phyloP scores from a whole-genome alignment of 2,113 vertebrate genomes.

The Pituophis catenifer region DNA sequence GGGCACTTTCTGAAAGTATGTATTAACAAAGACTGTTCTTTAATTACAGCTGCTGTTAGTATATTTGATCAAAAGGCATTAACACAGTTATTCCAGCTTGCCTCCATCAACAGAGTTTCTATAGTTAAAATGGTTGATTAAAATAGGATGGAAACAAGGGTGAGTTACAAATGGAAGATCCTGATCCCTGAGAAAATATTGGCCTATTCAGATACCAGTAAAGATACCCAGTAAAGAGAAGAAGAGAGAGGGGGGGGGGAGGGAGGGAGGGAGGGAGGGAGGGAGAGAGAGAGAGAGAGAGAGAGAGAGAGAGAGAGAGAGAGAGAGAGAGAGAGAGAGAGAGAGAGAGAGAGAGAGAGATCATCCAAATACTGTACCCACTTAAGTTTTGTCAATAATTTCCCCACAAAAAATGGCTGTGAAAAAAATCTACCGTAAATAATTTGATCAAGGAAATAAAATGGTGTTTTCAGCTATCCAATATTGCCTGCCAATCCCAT shows the following conservation, averaged over 20 bases:
- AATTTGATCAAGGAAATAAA: background rate
- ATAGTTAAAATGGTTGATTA: background rate
- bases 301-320: background rate
- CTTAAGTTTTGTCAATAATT: background rate
- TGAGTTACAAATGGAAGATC: background rate
- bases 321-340: background rate
- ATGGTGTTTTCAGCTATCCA: background rate
- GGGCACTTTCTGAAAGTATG: background rate
- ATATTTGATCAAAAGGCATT: background rate
- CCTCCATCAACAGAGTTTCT: background rate
- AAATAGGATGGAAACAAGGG: background rate
- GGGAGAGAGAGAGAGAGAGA: background rate
- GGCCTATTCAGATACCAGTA: background rate
- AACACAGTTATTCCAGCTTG: background rate
- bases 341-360: background rate
- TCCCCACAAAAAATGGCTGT: background rate
- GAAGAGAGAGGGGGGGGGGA: background rate
- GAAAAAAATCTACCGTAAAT: background rate
- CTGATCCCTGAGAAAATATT: background rate
- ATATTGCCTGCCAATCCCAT: background rate
- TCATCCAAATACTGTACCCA: background rate
- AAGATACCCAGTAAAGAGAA: background rate
- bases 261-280: rapidly evolving
- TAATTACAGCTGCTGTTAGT: background rate
- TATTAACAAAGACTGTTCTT: background rate